Evolutionary conservation across 2,797 vertebrate genomes (phyloP).

Genomic region (Tokudaia tokunoshimensis): DNA sequence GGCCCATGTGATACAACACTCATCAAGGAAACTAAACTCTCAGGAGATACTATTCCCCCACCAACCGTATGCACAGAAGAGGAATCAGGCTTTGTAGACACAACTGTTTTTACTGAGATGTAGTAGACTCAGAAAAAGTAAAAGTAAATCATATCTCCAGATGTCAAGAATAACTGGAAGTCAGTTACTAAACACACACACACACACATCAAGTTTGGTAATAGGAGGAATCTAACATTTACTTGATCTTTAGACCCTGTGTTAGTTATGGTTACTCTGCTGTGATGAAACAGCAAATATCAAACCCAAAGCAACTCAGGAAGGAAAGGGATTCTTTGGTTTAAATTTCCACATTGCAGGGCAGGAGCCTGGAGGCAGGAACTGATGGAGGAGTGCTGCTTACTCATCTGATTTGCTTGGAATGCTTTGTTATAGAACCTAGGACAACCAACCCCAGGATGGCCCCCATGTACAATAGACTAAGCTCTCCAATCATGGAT

Average conservation of each 20-base stretch:
- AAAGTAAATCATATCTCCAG: background rate
- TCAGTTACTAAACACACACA: background rate
- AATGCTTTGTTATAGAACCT: background rate
- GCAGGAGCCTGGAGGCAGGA: too few relatives aligned
- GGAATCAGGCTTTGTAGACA: background rate
- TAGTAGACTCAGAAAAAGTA: constrained; percentile 36
- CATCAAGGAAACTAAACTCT: constrained; percentile 2
- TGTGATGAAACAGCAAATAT: background rate
- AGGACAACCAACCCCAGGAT: background rate
- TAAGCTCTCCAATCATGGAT: background rate
- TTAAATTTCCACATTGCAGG: background rate
- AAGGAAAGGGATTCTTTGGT: background rate
- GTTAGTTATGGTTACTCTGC: background rate
- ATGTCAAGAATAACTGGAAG: background rate
- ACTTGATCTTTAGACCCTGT: background rate
- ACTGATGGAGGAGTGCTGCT: background rate
- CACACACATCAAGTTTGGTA: background rate
- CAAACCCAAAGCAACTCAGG: background rate
- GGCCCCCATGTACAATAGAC: too few relatives aligned
- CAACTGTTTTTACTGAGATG: background rate
- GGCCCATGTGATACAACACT: background rate
- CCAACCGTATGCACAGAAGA: background rate
- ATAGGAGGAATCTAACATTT: background rate
- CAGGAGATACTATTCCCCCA: background rate
- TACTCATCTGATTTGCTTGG: background rate